Percentiles rank a stretch among this genome's conserved stretches.
phyloP scores from a whole-genome alignment of 2,888 invertebrate genomes.

The Amiota minor region DNA sequence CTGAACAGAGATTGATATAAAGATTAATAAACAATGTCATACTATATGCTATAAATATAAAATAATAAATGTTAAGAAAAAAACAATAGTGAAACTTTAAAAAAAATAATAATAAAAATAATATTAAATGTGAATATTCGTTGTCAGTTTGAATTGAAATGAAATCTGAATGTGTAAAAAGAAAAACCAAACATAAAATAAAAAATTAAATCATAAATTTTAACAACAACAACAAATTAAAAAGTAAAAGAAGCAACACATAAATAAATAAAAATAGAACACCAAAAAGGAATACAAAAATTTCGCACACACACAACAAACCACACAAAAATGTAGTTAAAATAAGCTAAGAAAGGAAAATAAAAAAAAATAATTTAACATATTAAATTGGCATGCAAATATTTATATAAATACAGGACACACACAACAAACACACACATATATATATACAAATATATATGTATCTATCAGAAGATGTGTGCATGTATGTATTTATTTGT shows the following conservation, averaged over 20 bases:
- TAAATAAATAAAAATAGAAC: constrained; percentile 23
- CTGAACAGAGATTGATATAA: too few species aligned
- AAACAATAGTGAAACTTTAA: constrained; percentile 18
- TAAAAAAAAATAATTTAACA: constrained; percentile 17
- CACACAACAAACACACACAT: constrained; percentile 19
- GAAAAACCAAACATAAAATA: constrained; percentile 46
- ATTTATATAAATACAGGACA: constrained; percentile 26
- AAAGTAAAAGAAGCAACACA: too few species aligned
- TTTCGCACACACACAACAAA: constrained; percentile 39
- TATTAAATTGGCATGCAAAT: constrained; percentile 28
- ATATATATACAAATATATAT: constrained; percentile 23
- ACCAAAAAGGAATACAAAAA: constrained; percentile 33
- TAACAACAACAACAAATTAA: too few species aligned
- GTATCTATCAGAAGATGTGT: background rate
- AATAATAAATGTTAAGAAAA: background rate
- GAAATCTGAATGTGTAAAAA: constrained; percentile 62
- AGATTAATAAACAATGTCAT: too few species aligned
- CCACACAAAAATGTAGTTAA: constrained; percentile 11
- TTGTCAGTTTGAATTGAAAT: constrained; percentile 31
- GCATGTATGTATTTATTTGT: background rate
- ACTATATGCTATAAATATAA: background rate
- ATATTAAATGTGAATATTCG: background rate
- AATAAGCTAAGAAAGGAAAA: background rate
- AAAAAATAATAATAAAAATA: background rate
- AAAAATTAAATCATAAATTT: background rate